Conservation (phyloP, 2,797 vertebrate species). For the Pseudochirops cupreus region DNA sequence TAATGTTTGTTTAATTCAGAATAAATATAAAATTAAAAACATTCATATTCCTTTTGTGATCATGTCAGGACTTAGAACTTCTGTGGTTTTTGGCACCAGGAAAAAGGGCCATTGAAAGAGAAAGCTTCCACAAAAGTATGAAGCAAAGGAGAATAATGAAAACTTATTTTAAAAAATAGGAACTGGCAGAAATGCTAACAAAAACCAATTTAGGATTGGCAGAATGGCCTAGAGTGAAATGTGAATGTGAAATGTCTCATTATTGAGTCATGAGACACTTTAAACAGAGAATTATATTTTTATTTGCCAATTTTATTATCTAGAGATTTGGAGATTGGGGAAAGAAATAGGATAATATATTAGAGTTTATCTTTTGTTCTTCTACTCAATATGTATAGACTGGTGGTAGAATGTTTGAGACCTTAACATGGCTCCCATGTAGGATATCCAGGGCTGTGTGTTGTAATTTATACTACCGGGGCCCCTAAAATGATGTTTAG, state of each 20-base stretch:
- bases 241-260: conserved; percentile 2
- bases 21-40: background rate
- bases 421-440: background rate
- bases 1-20: background rate
- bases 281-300: background rate
- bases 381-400: background rate
- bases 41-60: background rate
- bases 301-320: conserved; percentile 2
- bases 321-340: background rate
- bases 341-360: background rate
- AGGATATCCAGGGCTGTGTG: background rate
- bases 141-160: background rate
- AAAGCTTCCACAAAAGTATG: background rate
- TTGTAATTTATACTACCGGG: background rate
- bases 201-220: background rate
- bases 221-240: background rate
- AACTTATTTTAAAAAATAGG: conserved; percentile 3
- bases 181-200: background rate
- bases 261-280: conserved; percentile 1
- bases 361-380: background rate
- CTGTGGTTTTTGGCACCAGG: background rate
- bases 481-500: background rate
- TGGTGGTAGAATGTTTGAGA: background rate
- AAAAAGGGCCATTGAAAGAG: background rate
- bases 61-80: background rate